phyloP scores from a whole-genome alignment of 2,888 invertebrate species.

The Chaitophorus viminalis region DNA sequence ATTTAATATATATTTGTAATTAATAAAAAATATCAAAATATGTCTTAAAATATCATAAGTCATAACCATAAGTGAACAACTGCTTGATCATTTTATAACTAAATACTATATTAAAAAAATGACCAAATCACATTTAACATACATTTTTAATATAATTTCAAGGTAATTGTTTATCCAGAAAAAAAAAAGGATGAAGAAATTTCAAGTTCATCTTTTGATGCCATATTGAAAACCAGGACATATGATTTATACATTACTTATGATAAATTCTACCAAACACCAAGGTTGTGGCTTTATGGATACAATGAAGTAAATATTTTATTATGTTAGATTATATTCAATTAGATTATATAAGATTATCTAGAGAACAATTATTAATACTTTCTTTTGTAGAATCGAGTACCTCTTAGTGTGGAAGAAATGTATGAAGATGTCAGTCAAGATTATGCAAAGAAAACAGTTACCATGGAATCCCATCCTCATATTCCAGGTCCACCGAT shows the following conservation, averaged over 20 bases:
- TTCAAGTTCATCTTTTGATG: constrained; percentile 72
- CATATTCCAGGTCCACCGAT: constrained; percentile 93
- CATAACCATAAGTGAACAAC: too few species aligned
- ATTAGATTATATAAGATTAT: not conserved
- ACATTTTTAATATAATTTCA: constrained; percentile 61
- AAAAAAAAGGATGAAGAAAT: constrained; percentile 65
- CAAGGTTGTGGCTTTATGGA: constrained; percentile 96
- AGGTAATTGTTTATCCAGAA: constrained; percentile 68
- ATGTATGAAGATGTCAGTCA: constrained; percentile 99
- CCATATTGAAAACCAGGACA: constrained; percentile 92
- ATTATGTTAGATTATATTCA: not conserved
- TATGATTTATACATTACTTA: constrained; percentile 99
- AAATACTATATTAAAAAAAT: too few species aligned
- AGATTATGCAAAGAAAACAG: constrained; percentile 99
- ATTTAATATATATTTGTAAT: too few species aligned
- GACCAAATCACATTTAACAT: too few species aligned
- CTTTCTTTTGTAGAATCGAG: constrained; percentile 75
- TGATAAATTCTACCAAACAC: constrained; percentile 99
- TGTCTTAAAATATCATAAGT: too few species aligned
- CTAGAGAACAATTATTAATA: not conserved
- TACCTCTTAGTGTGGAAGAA: constrained; percentile 90
- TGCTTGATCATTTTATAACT: too few species aligned
- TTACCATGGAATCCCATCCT: constrained; percentile 99
- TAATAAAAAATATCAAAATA: too few species aligned
- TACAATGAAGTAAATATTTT: constrained; percentile 85